phyloP scores from a whole-genome alignment of 2,113 vertebrate species.

The Ivindomyrus marchei region DNA sequence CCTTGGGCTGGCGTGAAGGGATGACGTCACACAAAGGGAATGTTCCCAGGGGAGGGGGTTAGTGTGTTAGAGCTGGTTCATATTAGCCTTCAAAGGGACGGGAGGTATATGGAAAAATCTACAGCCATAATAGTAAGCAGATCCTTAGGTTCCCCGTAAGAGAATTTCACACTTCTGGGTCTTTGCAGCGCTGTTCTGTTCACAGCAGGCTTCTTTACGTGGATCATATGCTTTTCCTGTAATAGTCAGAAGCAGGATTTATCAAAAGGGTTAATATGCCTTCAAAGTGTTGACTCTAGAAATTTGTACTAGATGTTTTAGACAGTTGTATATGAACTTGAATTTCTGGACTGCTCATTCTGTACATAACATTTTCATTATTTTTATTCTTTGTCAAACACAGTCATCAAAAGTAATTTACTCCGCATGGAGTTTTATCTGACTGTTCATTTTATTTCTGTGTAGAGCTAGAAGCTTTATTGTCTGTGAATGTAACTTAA shows the following conservation, averaged over 20 bases:
- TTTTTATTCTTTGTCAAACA: background rate
- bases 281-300: background rate
- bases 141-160: background rate
- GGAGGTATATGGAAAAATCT: conserved; percentile 21
- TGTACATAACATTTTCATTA: background rate
- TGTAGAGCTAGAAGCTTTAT: background rate
- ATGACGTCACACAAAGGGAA: conserved; percentile 52
- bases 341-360: background rate
- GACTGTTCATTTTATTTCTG: background rate
- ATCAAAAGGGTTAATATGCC: background rate
- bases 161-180: background rate
- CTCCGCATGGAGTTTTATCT: background rate
- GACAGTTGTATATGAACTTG: background rate
- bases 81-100: conserved; percentile 36
- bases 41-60: conserved; percentile 32
- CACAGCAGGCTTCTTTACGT: background rate
- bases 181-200: background rate
- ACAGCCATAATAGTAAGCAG: conserved; percentile 4
- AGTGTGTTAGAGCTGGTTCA: conserved; percentile 46
- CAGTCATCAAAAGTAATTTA: background rate
- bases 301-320: background rate
- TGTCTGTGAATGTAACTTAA: background rate
- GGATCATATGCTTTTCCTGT: background rate
- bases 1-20: conserved; percentile 13
- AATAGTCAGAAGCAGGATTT: background rate